Base-by-base conservation (phyloP, 1,140 invertebrate genomes). In the Goniozus legneri region DNA sequence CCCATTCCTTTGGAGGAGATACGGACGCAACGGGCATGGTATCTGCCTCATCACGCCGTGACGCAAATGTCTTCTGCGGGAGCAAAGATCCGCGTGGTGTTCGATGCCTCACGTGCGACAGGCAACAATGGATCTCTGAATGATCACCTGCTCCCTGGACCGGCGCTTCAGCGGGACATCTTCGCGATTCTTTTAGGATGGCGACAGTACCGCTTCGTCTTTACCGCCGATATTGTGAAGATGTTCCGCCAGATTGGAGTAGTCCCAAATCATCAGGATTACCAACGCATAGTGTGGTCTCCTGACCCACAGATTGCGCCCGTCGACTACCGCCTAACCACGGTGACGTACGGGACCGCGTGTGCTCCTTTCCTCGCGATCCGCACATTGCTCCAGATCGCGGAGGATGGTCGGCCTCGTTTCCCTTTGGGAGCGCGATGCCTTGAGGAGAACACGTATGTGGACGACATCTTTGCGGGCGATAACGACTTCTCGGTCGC, bases 261-360 rank as follows among this genome's bases (percentile, higher is more conserved):
- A 3, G 24, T 58, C 3, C 18, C 20, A 18, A 24, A 45, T 21
- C 15, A 45, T 15, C 15, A 32, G 8, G 21, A 34, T 13, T 35
- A 34, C 14, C 35, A 58, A 42, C n/a, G 58, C 42, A 65, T 75
- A 19, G 18, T 73, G 3, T 75, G 66, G 61, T 34, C 18, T 20
- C 4, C 44, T 14, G 19, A 32, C 13, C 19, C 32, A 7, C 27
- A 39, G n/a, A 42, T 58, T 4, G 35, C 47, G 0, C 27, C 62
- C 3, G 0, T 31, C 7, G 44, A 39, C 10, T 73, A 56, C 52
- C 18, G 51, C 21, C 41, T 69, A n/a, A 43, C 24, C 3, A 63
- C 64, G 2, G 63, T 71, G 1, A 63, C 63, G 0, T 73, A 69
- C 52, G 69, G 70, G 3, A 53, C 59, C 6, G 44, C 51, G 20